Conservation (phyloP, 2,113 vertebrate species). For the Archilochus colubris region DNA sequence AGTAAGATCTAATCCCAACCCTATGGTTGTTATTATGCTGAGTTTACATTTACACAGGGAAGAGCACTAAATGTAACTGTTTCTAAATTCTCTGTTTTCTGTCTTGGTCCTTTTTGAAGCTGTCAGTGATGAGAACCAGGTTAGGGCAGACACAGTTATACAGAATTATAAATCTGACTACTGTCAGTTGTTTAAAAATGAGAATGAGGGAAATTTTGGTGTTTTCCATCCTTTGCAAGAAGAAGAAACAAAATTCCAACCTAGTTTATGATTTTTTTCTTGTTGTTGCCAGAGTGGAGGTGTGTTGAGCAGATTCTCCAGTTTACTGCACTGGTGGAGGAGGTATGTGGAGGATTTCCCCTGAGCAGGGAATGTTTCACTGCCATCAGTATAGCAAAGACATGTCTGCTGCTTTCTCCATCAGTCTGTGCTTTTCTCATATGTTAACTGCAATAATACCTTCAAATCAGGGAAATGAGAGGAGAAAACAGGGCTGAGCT, state of each 20-base stretch:
- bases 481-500: background rate
- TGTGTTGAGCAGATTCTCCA: background rate
- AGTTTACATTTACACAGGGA: background rate
- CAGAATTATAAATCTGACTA: background rate
- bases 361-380: background rate
- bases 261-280: background rate
- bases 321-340: background rate
- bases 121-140: background rate
- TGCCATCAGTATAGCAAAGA: background rate
- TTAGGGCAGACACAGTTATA: background rate
- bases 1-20: background rate
- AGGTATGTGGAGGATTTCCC: conserved; percentile 19
- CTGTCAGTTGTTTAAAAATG: background rate
- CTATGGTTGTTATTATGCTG: background rate
- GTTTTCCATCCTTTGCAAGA: background rate
- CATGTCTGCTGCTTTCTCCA: background rate
- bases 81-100: background rate
- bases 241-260: background rate
- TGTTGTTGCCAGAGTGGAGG: background rate
- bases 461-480: background rate
- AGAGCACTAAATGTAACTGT: background rate
- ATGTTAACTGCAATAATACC: background rate
- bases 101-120: background rate
- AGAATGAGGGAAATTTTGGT: background rate
- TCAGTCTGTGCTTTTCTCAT: background rate